Base-by-base conservation (phyloP, 2,888 invertebrate genomes). In the Spialia ferax region DNA sequence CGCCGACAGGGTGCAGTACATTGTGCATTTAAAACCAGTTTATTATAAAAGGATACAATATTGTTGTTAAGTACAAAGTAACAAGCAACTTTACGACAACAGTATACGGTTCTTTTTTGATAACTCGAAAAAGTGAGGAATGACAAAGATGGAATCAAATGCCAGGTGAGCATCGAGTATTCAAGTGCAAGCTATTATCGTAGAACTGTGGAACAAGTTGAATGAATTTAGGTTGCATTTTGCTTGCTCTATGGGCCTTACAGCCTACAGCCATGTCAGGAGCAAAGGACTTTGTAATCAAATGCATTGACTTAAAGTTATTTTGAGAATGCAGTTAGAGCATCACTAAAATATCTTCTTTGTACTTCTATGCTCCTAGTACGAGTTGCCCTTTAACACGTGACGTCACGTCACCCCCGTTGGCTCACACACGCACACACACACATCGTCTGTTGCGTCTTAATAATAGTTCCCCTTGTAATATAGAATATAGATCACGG, bases 371-470 rank as follows among this genome's bases (percentile, higher is more conserved):
- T 6, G 73, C 26, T 71, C 89, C 86, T 91, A 77, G 89, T 91
- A 84, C 69, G 67, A 64, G 73, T 77, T 87, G 87, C 85, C 87
- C 88, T 86, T 88, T 87, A 79, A 79, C 88, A 87, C 87, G 88
- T 90, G 91, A 90, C 89, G 89, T 89, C 89, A 87, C 79, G 74
- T 38, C 29, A 26, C 35, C 45, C 63, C 38, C 65, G 74, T 74
- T 71, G 71, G 71, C 73, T 38, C 15, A 42, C 42, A 15, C 15
- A 42, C 42, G 15, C 15, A 42, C 42, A 7, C 66, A 69, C 56
- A 63, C 52, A 23, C 38, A 63, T 55, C 15, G 42, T 56, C 23
- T 63, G 69, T 67, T 57, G 67, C 60, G 61, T 38, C 63, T 61
- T 42, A 20, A 38, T 55, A 63, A 42, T 42, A 7, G 8, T 38